Conservation (phyloP, 2,888 invertebrate genomes). For the Tetanocera ferruginea region DNA sequence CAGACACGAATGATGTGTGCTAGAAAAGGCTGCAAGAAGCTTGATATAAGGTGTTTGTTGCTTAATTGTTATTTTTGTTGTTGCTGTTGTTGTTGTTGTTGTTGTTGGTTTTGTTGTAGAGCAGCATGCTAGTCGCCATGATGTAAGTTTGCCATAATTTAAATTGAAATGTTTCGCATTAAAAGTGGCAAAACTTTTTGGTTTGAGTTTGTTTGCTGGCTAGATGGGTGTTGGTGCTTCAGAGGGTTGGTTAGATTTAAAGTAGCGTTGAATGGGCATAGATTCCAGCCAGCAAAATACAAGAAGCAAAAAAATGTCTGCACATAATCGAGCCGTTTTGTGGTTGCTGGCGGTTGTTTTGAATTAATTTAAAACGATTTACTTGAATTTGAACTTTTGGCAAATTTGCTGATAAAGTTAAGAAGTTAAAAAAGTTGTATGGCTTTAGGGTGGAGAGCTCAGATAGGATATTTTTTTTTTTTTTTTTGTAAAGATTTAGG, state of each 20-base stretch:
- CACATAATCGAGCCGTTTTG: constrained; percentile 9
- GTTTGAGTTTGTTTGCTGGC: constrained; percentile 11
- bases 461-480: background rate
- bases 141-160: constrained; percentile 53
- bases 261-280: background rate
- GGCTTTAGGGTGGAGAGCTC: too few species aligned
- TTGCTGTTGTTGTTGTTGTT: constrained; percentile 32
- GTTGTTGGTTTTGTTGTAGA: too few species aligned
- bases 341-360: background rate
- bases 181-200: constrained; percentile 46
- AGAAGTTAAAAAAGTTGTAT: background rate
- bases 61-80: constrained; percentile 3
- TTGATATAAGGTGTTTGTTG: background rate
- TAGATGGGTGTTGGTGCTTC: background rate
- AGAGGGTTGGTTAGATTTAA: background rate
- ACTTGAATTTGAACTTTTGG: background rate
- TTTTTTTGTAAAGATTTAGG: background rate
- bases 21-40: background rate
- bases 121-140: constrained; percentile 46
- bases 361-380: constrained; percentile 27
- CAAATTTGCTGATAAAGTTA: background rate
- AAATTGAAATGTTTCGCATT: constrained; percentile 58
- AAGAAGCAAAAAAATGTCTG: background rate
- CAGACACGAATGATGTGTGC: background rate
- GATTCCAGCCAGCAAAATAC: background rate